A percentile compares a stretch with the other conserved stretches of the same genome.
Evolutionary conservation across 1,140 invertebrate species (phyloP).

Genomic region (Macrostomum lignano): DNA sequence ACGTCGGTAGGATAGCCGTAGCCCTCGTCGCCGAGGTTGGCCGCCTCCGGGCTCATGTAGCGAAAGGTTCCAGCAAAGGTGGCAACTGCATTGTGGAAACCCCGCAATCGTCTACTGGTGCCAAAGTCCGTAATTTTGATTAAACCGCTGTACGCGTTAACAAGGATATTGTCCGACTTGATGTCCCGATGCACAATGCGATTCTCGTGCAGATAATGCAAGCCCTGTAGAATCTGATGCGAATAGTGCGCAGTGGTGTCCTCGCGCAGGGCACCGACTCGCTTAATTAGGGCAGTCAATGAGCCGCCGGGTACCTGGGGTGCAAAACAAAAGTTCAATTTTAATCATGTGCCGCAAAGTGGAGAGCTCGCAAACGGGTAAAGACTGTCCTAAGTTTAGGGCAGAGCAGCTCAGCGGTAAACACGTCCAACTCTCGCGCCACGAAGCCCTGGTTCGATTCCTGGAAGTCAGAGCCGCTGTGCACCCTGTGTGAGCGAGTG

Average conservation of each 20-base stretch:
- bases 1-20: slow-evolving; percentile 91
- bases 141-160: slow-evolving; percentile 86
- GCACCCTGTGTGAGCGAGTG: too few species aligned
- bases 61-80: slow-evolving; percentile 59
- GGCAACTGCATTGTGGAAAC: slow-evolving; percentile 62
- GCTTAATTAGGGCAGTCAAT: too few species aligned
- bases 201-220: slow-evolving; percentile 93
- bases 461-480: too few species aligned
- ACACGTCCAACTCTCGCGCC: too few species aligned
- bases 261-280: too few species aligned
- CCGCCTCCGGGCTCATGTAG: slow-evolving; percentile 98
- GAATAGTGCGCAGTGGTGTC: slow-evolving; percentile 82
- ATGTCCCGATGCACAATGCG: slow-evolving; percentile 95
- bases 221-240: slow-evolving; percentile 79
- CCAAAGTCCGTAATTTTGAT: slow-evolving; percentile 99
- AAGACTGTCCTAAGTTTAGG: too few species aligned
- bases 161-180: slow-evolving; percentile 49
- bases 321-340: too few species aligned
- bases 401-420: too few species aligned
- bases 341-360: too few species aligned
- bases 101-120: slow-evolving; percentile 77
- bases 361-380: too few species aligned
- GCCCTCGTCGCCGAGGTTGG: slow-evolving; percentile 75
- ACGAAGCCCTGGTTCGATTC: too few species aligned
- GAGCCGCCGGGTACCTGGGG: too few species aligned